phyloP scores from a whole-genome alignment of 2,888 invertebrate species.

The Eledona agricola region DNA sequence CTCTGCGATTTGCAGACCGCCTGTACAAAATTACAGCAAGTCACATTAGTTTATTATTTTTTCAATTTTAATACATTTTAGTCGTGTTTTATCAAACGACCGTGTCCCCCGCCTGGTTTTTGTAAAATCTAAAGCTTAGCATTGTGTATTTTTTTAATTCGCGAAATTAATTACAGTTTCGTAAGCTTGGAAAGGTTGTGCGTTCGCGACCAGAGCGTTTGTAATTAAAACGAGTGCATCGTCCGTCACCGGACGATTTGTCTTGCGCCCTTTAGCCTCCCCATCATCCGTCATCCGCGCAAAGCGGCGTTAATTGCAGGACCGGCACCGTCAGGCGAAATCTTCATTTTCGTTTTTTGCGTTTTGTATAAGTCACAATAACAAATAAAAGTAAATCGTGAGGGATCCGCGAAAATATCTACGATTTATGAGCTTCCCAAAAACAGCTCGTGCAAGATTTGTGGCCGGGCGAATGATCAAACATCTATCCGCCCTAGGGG shows the following conservation, averaged over 20 bases:
- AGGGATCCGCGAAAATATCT: constrained; percentile 26
- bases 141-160: too few relatives aligned
- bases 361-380: constrained; percentile 32
- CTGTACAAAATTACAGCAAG: too few relatives aligned
- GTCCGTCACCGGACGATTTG: constrained; percentile 2
- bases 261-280: constrained; percentile 6
- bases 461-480: constrained; percentile 29
- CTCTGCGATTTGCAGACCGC: too few relatives aligned
- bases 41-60: too few relatives aligned
- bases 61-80: too few relatives aligned
- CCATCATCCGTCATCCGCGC: constrained; percentile 11
- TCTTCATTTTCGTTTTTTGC: constrained; percentile 23
- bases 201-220: not conserved
- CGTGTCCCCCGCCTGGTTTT: too few relatives aligned
- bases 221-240: constrained; percentile 14
- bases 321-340: constrained; percentile 15
- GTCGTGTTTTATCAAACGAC: too few relatives aligned
- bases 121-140: too few relatives aligned
- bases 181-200: too few relatives aligned
- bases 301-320: constrained; percentile 8
- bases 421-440: constrained; percentile 27
- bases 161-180: too few relatives aligned
- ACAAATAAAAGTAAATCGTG: constrained; percentile 29
- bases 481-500: constrained; percentile 25
- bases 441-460: constrained; percentile 27